Evolutionary conservation across 2,113 vertebrate species (phyloP), one percentile per base, ranked within the genome.

Genomic region (Egretta garzetta): DNA sequence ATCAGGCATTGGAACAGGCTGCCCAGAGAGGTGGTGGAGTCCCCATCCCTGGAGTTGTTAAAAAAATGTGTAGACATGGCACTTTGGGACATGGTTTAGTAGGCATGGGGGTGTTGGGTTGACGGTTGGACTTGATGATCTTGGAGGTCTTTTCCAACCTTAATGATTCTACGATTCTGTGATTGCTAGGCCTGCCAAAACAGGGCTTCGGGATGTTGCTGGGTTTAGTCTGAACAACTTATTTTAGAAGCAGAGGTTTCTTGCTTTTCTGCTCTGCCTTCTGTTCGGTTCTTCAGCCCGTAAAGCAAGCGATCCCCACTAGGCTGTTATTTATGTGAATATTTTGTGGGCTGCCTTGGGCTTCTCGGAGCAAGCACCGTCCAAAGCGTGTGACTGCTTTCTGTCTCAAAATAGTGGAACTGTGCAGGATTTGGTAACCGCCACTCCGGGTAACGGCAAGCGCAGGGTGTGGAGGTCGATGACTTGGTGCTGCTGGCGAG

Each of bases 251-350:
- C 50, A 28, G 27, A 10, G 8, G 0, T 1, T 18, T 68, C 60
- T 21, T 49, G 76, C 7, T 84, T 39, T 43, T 64, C 43, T 59
- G 1, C n/a, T n/a, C 43, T 74, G 7, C 37, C 23, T 56, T 53
- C 62, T 47, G 9, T 32, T 70, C 9, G 3, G 16, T n/a, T 71
- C 41, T 27, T 23, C 49, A 56, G 41, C 12, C 23, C 45, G 32
- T 24, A 9, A 4, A 17, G 7, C 8, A 18, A 9, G 21, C 33
- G 22, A 3, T 49, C 8, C 0, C 8, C 53, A 23, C 45, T 22
- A 11, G 52, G 19, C n/a, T 49, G 1, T 9, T 30, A 13, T 33
- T 23, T 6, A 0, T 10, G 9, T 7, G 4, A 0, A 3, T 10
- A 0, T 12, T 33, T 37, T 35, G 33, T 32, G 33, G 41, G 10